A percentile compares a stretch with the other conserved stretches of the same genome.
Evolutionary conservation across 2,888 invertebrate genomes (phyloP).

Genomic region (Spilosoma lubricipeda): DNA sequence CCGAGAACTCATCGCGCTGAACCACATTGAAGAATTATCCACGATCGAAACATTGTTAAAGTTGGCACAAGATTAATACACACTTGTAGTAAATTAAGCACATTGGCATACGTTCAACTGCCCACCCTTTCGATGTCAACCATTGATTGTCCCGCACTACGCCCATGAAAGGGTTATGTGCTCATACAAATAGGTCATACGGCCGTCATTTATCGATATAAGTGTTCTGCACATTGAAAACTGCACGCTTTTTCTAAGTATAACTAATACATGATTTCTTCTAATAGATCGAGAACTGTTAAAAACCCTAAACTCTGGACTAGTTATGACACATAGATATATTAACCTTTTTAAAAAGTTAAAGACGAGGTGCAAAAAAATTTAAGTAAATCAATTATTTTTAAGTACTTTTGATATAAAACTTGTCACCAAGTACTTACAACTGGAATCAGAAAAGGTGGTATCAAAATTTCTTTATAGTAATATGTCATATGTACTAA

Average conservation of each 20-base stretch:
- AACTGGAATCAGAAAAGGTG: too few species aligned
- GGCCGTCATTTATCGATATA: background rate
- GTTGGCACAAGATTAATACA: constrained; percentile 2
- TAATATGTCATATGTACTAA: background rate
- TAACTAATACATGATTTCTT: too few species aligned
- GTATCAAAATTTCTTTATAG: background rate
- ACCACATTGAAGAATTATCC: background rate
- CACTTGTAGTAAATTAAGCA: constrained; percentile 10
- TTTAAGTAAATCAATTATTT: background rate
- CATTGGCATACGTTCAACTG: constrained; percentile 9
- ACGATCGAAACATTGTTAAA: background rate
- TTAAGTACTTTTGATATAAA: too few species aligned
- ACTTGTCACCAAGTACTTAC: too few species aligned
- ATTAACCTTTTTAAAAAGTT: too few species aligned
- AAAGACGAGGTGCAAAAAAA: too few species aligned
- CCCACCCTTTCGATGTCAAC: constrained; percentile 25
- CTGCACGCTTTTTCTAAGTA: background rate
- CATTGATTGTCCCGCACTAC: constrained; percentile 17
- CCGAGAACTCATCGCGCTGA: background rate
- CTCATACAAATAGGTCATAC: background rate
- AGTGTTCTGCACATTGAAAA: background rate
- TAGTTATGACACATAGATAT: too few species aligned
- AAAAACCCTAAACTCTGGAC: too few species aligned
- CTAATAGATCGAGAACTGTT: too few species aligned
- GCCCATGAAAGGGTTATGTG: constrained; percentile 15